Base-by-base conservation (phyloP, 1,140 invertebrate genomes). In the Ectropis grisescens region DNA sequence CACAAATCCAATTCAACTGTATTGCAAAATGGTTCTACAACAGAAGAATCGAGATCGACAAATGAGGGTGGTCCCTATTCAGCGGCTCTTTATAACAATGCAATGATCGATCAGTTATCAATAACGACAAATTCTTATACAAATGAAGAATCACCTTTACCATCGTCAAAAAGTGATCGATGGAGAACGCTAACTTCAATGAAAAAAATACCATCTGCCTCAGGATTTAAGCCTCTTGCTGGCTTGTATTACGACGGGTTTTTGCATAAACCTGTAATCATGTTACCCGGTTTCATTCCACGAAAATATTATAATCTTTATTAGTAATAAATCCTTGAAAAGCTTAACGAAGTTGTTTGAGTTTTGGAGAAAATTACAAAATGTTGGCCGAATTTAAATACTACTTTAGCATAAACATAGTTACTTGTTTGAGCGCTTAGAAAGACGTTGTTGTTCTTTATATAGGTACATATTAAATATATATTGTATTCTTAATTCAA, bases 241-340 rank as follows among this genome's bases (percentile, higher is more conserved):
- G 75, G 75, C 12, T 65, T 76, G 37, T 76, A 80, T 48, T 74
- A 75, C 37, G 75, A 76, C 43, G 75, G 75, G 46, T 76, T 55
- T 61, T 49, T 80, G 9, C 58, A 69, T 33, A 62, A 38, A 39
- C 48, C 58, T 31, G 19, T 66, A 13, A 35, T 34, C 34, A 64
- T 52, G 30, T 52, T 51, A 19, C 32, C 40, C 2, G 50, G 54
- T 22, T 65, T 66, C 44, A 37, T 53, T 33, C 58, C 61, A 9
- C 50, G 49, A 22, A 30, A 47, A 9, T 44, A 43, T 32, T 37
- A 39, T 11, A 24, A 44, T 34, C 39, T 19, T 19, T 19, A 19
- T 19, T 19, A 39, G 26, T 34, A 42, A 37, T 35, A 37, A 31
- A 37, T 40, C 7, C 28, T 30, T 16, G 27, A 8, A 19, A 19